Conservation (phyloP, 2,113 vertebrate genomes). For the Dicrurus megarhynchus region DNA sequence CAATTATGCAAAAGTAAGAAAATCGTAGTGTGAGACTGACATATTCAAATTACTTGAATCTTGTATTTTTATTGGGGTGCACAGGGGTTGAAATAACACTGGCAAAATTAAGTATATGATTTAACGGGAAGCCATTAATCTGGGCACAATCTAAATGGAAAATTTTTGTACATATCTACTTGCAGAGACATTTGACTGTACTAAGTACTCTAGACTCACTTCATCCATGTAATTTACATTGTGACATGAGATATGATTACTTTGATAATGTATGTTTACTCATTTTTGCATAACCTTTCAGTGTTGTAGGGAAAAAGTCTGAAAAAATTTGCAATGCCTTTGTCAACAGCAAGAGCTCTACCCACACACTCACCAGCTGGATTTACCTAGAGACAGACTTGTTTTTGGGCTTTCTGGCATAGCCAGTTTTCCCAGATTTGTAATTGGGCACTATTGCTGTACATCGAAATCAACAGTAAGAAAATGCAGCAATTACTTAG, state of each 20-base stretch:
- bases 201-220: neutral
- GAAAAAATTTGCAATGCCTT: slow-evolving; percentile 18
- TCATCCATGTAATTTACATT: slow-evolving; percentile 6
- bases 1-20: slow-evolving; percentile 18
- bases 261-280: neutral
- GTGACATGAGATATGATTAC: slow-evolving; percentile 10
- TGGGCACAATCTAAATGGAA: neutral
- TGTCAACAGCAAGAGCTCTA: neutral
- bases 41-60: neutral
- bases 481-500: neutral
- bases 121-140: neutral
- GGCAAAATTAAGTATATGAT: neutral
- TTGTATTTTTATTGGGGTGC: neutral
- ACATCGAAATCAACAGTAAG: neutral
- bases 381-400: neutral
- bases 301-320: neutral
- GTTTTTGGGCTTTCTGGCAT: neutral
- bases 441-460: neutral
- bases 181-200: neutral
- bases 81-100: neutral
- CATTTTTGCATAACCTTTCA: slow-evolving; percentile 3
- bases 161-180: neutral
- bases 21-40: neutral
- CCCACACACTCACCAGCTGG: neutral
- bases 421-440: neutral